phyloP scores from a whole-genome alignment of 2,888 invertebrate species.

The Catocala sponsa region DNA sequence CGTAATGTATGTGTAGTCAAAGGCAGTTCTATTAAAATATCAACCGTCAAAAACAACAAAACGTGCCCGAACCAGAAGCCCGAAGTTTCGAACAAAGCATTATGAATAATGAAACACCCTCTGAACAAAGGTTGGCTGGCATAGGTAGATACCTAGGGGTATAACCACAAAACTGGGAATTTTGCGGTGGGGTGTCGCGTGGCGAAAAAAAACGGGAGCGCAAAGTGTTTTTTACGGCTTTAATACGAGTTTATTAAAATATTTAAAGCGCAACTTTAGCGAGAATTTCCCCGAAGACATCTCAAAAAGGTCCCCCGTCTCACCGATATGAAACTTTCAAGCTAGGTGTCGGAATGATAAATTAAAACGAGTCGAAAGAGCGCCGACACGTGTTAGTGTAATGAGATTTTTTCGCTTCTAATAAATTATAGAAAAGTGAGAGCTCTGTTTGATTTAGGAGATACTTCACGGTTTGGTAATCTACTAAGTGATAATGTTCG shows the following conservation, averaged over 20 bases:
- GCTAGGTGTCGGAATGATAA: slow-evolving; percentile 79
- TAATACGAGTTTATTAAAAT: slow-evolving; percentile 87
- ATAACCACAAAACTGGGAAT: slow-evolving; percentile 64
- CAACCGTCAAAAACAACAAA: slow-evolving; percentile 76
- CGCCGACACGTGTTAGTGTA: slow-evolving; percentile 65
- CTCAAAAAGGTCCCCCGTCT: slow-evolving; percentile 71
- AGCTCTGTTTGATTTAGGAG: slow-evolving; percentile 21
- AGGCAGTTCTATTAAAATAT: slow-evolving; percentile 53
- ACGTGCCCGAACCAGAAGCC: slow-evolving; percentile 71
- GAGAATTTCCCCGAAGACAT: slow-evolving; percentile 85
- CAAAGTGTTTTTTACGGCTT: slow-evolving; percentile 87
- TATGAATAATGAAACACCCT: slow-evolving; percentile 86
- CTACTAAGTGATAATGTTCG: slow-evolving; percentile 4
- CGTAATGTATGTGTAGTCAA: slow-evolving; percentile 27
- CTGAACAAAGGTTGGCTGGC: slow-evolving; percentile 63
- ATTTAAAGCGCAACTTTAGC: slow-evolving; percentile 85
- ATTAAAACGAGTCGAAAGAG: slow-evolving; percentile 74
- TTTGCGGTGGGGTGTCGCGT: slow-evolving; percentile 68
- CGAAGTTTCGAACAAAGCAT: slow-evolving; percentile 80
- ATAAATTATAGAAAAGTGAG: slow-evolving; percentile 47
- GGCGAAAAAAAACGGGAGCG: slow-evolving; percentile 74
- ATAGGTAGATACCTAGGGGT: slow-evolving; percentile 43
- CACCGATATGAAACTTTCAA: slow-evolving; percentile 71
- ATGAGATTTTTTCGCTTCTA: slow-evolving; percentile 62
- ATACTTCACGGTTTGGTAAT: background rate